These are phyloP conservation scores for Prostheceraeus crozeri DNA, from an alignment of 2,888 invertebrate species.

Conservation along the genomic window DNA sequence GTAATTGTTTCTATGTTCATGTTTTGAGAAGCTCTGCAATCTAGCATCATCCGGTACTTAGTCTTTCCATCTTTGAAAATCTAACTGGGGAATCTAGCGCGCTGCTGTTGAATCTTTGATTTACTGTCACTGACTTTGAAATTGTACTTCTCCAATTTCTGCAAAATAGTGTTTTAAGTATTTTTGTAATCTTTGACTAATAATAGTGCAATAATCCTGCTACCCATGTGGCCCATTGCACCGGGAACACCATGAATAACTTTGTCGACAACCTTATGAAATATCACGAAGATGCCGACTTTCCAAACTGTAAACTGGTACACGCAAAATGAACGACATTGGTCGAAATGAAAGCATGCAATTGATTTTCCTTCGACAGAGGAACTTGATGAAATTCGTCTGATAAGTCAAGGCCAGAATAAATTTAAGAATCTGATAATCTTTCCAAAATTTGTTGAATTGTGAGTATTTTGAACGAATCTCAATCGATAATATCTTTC, in stretches of 20 bases:
- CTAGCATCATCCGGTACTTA: conserved; percentile 24
- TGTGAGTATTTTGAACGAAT: conserved; percentile 10
- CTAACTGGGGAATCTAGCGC: conserved; percentile 25
- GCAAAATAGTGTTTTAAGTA: not conserved
- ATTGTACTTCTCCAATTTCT: conserved; percentile 19
- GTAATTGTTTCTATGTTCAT: conserved; percentile 8
- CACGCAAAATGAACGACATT: conserved; percentile 33
- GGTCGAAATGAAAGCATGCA: conserved; percentile 32
- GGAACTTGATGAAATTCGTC: conserved; percentile 31
- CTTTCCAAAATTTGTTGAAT: conserved; percentile 17
- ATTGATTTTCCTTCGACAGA: conserved; percentile 4
- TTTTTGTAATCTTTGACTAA: conserved; percentile 13
- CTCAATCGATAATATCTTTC: conserved; percentile 28
- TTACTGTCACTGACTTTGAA: conserved; percentile 32
- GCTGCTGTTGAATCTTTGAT: conserved; percentile 5
- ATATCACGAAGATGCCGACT: conserved; percentile 34
- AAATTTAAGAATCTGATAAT: conserved; percentile 8
- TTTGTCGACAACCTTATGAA: conserved; percentile 28
- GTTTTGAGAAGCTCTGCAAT: too few species aligned
- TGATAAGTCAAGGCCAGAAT: conserved; percentile 22
- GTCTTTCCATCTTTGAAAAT: conserved; percentile 17
- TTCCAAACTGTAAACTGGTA: conserved; percentile 33
- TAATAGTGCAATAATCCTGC: conserved; percentile 19
- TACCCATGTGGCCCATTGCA: conserved; percentile 28
- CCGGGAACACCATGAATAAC: conserved; percentile 28